Conservation (phyloP, 2,797 vertebrate species). For the Cottoperca gobio region DNA sequence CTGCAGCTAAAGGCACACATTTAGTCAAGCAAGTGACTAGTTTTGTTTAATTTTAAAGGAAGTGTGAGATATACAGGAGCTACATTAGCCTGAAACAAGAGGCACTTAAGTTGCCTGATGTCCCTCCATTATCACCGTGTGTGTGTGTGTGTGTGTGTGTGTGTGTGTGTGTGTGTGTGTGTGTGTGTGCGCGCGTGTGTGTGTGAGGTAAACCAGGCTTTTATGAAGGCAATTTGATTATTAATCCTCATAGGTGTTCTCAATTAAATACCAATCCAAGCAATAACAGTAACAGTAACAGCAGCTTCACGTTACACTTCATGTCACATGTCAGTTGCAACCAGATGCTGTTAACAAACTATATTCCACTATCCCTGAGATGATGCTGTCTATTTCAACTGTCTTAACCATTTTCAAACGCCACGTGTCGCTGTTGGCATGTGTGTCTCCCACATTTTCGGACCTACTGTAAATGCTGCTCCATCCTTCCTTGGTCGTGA, state of each 20-base stretch:
- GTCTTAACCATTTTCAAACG: neutral
- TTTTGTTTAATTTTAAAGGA: neutral
- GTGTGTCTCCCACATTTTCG: neutral
- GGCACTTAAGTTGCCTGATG: neutral
- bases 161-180: too few species aligned
- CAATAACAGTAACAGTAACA: too few species aligned
- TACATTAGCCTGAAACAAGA: neutral
- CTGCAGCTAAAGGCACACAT: neutral
- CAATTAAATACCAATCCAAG: neutral
- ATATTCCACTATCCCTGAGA: neutral
- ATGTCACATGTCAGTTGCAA: too few species aligned
- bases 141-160: too few species aligned
- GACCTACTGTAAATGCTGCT: conserved; percentile 47
- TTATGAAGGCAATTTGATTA: neutral
- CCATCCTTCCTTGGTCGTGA: conserved; percentile 64
- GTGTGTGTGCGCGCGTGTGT: too few species aligned
- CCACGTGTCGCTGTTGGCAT: conserved; percentile 50
- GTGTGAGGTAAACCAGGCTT: neutral
- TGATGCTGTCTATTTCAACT: neutral
- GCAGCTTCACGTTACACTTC: too few species aligned
- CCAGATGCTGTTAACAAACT: too few species aligned
- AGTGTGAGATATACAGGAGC: neutral
- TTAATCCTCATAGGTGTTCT: neutral
- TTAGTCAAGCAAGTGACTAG: neutral
- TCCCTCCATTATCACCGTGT: too few species aligned